Conservation (phyloP, 2,797 vertebrate species). For the Nyctibius grandis region DNA sequence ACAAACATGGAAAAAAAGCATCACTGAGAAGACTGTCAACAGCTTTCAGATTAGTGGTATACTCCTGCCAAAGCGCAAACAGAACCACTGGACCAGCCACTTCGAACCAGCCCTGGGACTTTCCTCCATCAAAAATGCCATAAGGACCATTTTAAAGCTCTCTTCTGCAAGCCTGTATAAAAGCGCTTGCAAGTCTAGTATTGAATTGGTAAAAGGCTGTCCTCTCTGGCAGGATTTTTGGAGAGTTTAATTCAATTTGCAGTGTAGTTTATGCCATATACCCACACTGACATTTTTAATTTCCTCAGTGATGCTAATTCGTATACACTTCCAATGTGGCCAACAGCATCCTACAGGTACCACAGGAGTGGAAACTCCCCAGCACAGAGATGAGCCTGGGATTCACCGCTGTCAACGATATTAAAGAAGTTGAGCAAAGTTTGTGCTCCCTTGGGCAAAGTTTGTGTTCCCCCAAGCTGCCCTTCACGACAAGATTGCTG, state of each 20-base stretch:
- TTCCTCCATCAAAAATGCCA: neutral
- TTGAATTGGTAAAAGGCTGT: neutral
- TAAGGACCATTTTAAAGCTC: neutral
- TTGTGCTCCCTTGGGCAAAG: neutral
- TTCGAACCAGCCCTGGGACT: neutral
- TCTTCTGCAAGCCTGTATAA: neutral
- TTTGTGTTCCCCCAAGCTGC: neutral
- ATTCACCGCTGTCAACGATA: neutral
- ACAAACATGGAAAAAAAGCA: slow-evolving; percentile 51
- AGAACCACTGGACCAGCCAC: neutral
- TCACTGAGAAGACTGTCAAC: slow-evolving; percentile 30
- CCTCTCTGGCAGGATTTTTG: neutral
- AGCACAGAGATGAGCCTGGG: neutral
- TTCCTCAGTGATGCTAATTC: neutral
- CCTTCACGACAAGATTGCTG: neutral
- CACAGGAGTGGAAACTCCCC: neutral
- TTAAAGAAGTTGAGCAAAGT: neutral
- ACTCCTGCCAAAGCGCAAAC: neutral
- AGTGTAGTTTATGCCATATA: neutral
- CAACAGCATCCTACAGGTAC: neutral
- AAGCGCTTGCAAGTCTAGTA: neutral
- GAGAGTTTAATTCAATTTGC: slow-evolving; percentile 9
- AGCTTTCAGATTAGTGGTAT: slow-evolving; percentile 4
- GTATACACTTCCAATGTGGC: neutral
- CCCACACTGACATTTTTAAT: neutral